phyloP scores from a whole-genome alignment of 2,797 vertebrate genomes.

The Amblyraja radiata region DNA sequence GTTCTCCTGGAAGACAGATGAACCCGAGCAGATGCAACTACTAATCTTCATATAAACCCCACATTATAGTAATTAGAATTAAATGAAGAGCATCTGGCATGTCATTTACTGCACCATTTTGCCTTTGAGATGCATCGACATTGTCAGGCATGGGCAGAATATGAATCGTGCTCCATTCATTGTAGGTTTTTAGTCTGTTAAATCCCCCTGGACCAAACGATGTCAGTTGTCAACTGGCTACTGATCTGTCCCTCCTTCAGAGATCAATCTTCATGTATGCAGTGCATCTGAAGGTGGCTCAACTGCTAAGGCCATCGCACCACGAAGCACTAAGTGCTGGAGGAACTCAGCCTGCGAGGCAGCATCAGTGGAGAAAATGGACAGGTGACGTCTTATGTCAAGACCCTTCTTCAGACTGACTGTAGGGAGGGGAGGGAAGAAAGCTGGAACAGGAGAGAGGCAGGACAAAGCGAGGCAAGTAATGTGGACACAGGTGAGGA shows the following conservation, averaged over 20 bases:
- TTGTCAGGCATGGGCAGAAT: constrained; percentile 1
- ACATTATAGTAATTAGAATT: constrained; percentile 32
- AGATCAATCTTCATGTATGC: background rate
- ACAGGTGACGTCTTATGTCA: no score
- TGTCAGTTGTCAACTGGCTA: background rate
- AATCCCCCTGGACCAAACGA: background rate
- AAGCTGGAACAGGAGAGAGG: no score
- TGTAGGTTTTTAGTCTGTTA: background rate
- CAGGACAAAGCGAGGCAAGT: no score
- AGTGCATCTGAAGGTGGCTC: background rate
- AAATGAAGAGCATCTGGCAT: constrained; percentile 33
- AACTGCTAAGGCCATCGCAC: background rate
- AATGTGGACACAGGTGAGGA: no score
- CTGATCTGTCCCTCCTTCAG: background rate
- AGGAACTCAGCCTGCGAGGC: no score
- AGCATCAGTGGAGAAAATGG: no score
- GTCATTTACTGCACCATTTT: constrained; percentile 31
- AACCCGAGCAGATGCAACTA: constrained; percentile 16
- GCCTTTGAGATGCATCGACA: constrained; percentile 9
- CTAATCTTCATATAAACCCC: constrained; percentile 19
- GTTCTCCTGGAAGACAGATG: constrained; percentile 1
- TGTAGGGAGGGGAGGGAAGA: no score
- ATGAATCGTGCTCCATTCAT: background rate
- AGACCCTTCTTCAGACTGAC: no score
- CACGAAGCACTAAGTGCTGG: no score